Evolutionary conservation across 2,888 invertebrate species (phyloP), one percentile per base, ranked within the genome.

Genomic region (Tortricodes alternella): DNA sequence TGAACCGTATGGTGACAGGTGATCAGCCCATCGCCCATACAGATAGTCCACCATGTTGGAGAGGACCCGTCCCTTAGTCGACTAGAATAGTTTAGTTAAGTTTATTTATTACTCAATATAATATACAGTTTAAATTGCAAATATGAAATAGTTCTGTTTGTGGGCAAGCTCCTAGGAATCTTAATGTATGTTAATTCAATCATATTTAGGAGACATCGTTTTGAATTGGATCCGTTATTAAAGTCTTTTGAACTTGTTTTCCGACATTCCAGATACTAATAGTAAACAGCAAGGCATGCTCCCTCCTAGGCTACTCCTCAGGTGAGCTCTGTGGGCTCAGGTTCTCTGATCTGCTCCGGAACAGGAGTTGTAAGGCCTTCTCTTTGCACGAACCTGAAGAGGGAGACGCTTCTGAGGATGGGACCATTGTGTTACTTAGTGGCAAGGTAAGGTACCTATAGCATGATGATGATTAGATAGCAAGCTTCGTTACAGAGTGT

Each of bases 241-340:
- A 2, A 27, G 9, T 9, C 9, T 7, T 27, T 27, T 27, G 2
- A 27, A 2, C 2, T 2, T 27, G 6, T 27, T 27, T 27, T 27
- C 9, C 2, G 6, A n/a, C n/a, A 27, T 19, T 53, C 29, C 78
- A 93, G 93, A 94, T 94, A 60, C 81, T 94, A 13, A 93, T 94
- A 71, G 94, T 94, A 9, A 94, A 94, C 81, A 93, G 92, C 69
- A 93, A 93, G 76, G 94, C 94, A 4, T 93, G 93, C 67, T 92
- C 93, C 0, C 77, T 93, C 24, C 82, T 93, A 18, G 92, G 92
- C 7, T 93, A 92, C 63, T 89, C 92, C 0, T 87, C 92, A 0
- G 85, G 89, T 0, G 92, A 92, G 67, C 76, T 92, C 0, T 91
- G 92, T 38, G 86, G 86, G 1, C 80, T 92, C 23, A 76, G 87